Evolutionary conservation across 2,797 vertebrate genomes (phyloP).

Genomic region (Melanotaenia trifasciata): DNA sequence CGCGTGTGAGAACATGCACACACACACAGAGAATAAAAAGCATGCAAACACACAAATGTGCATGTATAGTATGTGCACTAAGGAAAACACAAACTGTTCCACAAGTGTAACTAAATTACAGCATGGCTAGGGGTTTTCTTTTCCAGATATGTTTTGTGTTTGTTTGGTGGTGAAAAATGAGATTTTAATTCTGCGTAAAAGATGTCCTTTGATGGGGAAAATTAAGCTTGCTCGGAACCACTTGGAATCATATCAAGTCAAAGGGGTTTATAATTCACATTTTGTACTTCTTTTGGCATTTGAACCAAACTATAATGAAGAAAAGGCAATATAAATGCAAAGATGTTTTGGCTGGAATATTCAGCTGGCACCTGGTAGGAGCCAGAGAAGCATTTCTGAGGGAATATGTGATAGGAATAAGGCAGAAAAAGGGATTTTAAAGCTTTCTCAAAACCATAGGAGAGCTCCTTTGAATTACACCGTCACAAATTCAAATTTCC

Average conservation of each 20-base stretch:
- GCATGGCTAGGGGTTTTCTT: constrained; percentile 10
- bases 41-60: constrained; percentile 50
- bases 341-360: constrained; percentile 46
- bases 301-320: constrained; percentile 47
- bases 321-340: constrained; percentile 58
- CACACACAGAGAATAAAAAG: constrained; percentile 19
- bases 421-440: constrained; percentile 13
- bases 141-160: constrained; percentile 46
- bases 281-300: constrained; percentile 27
- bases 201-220: constrained; percentile 48
- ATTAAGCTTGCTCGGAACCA: constrained; percentile 45
- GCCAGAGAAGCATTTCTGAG: constrained; percentile 24
- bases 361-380: constrained; percentile 24
- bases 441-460: constrained; percentile 12
- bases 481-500: constrained; percentile 28
- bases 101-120: constrained; percentile 41
- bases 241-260: constrained; percentile 51
- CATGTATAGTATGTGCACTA: constrained; percentile 27
- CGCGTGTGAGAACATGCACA: constrained; percentile 49
- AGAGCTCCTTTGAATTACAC: constrained; percentile 24
- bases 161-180: constrained; percentile 59
- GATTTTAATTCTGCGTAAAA: constrained; percentile 51
- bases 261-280: constrained; percentile 41
- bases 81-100: constrained; percentile 43
- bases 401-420: constrained; percentile 20